Base-by-base conservation (phyloP, 2,113 vertebrate species). In the Macrotus californicus region DNA sequence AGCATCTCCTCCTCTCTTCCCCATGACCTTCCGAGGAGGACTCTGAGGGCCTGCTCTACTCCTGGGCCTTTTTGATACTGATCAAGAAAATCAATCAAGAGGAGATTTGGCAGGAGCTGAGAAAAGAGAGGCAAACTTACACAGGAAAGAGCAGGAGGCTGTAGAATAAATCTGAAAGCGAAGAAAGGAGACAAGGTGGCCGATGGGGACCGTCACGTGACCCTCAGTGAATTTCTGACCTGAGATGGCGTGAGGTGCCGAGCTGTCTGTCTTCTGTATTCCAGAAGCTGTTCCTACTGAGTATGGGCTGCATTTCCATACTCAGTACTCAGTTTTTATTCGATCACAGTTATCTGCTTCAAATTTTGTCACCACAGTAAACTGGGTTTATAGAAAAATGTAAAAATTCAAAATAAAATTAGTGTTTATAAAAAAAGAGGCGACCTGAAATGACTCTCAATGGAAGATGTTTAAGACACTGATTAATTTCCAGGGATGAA, bases 381-480 rank as follows among this genome's bases (percentile, higher is more conserved):
- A 76, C 15, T 48, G 29, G 6, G 36, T 88, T 81, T 89, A 36
- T 41, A 84, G 24, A 54, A 95, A 94, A 94, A 75, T n/a, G 13
- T 85, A 43, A 93, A 91, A 72, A 36, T 72, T 82, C 12, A 85
- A 83, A 84, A 82, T 59, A 84, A 84, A 87, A 36, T 41, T 9
- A n/a, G 29, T 34, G 16, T 11, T 82, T 12, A 8, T 88, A 64
- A 3, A 31, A 86, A 86, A 69, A 87, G 34, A 90, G 26, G 1
- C 29, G 61, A 34, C 5, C 1, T 52, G 16, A 64, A 81, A 91
- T 64, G 3, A 26, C 7, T 13, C 6, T 79, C 34, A 43, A 18
- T 48, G 85, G 87, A n/a, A 70, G 43, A 24, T 67, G 56, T 86
- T 76, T 89, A 80, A 92, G 34, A 29, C 3, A 14, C 50, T 87